A percentile compares a stretch with the other conserved stretches of the same genome.
phyloP scores from a whole-genome alignment of 35 echinoderm and acorn worm species.

The Apostichopus parvimensis region DNA sequence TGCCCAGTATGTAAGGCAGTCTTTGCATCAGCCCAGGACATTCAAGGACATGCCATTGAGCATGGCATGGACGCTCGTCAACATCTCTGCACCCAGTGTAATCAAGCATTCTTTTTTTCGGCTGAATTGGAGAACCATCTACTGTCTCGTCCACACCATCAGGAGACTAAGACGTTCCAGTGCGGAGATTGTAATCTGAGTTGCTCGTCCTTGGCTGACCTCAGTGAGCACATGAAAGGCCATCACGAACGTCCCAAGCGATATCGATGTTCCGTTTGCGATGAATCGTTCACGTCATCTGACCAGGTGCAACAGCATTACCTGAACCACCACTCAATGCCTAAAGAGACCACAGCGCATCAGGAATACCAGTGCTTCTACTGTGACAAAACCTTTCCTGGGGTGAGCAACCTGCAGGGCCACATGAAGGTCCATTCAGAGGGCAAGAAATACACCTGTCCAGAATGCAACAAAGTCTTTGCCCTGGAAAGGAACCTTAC shows the following conservation, averaged over 20 bases:
- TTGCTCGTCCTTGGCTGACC: constrained; percentile 73
- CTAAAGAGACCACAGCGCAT: constrained; percentile 68
- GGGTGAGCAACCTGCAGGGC: constrained; percentile 80
- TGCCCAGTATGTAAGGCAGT: constrained; percentile 86
- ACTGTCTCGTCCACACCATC: constrained; percentile 69
- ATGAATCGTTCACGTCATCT: constrained; percentile 82
- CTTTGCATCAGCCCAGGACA: constrained; percentile 91
- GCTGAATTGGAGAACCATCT: constrained; percentile 93
- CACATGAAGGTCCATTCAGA: constrained; percentile 94
- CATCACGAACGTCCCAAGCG: constrained; percentile 62
- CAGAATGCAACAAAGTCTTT: constrained; percentile 92
- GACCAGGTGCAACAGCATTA: constrained; percentile 95
- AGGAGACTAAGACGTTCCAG: constrained; percentile 68
- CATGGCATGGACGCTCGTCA: constrained; percentile 94
- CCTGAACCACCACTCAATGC: constrained; percentile 72
- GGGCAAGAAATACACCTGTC: constrained; percentile 84
- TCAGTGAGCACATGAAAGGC: constrained; percentile 84
- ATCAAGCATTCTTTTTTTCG: constrained; percentile 93
- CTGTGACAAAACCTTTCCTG: constrained; percentile 86
- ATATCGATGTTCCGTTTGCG: constrained; percentile 86
- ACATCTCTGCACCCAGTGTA: constrained; percentile 86
- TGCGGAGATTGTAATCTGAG: constrained; percentile 80
- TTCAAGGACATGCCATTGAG: constrained; percentile 95
- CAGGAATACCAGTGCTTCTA: constrained; percentile 72
- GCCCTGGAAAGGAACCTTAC: constrained; percentile 82